These are phyloP conservation scores for Zaprionus ghesquierei DNA, from an alignment of 1,140 invertebrate species.

Conservation along the genomic window DNA sequence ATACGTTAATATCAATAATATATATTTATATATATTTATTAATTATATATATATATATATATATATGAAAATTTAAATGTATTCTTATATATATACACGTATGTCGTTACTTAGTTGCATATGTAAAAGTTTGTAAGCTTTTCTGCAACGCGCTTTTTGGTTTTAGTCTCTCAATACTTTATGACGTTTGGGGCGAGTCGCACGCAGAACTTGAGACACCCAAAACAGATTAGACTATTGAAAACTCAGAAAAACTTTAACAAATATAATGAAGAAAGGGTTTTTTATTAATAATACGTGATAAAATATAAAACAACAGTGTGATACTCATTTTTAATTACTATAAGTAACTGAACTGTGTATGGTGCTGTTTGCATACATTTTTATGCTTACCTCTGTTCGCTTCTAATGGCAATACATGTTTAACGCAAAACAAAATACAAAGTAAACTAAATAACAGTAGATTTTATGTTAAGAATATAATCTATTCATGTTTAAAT, in stretches of 20 bases:
- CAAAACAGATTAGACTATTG: constrained; percentile 39
- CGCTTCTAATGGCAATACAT: not conserved
- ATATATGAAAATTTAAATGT: not conserved
- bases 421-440: not conserved
- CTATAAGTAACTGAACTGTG: not conserved
- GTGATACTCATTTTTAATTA: constrained; percentile 1
- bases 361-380: not conserved
- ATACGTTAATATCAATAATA: too few species aligned
- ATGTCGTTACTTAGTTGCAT: not conserved
- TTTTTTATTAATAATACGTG: not conserved
- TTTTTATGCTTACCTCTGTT: not conserved
- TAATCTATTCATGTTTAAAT: constrained; percentile 14
- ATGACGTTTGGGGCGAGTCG: constrained; percentile 27
- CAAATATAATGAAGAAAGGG: not conserved
- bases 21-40: not conserved
- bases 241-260: not conserved
- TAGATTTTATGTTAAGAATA: not conserved
- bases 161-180: constrained; percentile 36
- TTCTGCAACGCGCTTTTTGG: constrained; percentile 27
- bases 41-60: not conserved
- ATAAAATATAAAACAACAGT: not conserved
- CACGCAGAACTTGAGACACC: constrained; percentile 32
- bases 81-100: not conserved
- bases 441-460: not conserved
- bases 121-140: constrained; percentile 40